phyloP scores from a whole-genome alignment of 2,113 vertebrate species.

The Romanogobio albipinnatus region DNA sequence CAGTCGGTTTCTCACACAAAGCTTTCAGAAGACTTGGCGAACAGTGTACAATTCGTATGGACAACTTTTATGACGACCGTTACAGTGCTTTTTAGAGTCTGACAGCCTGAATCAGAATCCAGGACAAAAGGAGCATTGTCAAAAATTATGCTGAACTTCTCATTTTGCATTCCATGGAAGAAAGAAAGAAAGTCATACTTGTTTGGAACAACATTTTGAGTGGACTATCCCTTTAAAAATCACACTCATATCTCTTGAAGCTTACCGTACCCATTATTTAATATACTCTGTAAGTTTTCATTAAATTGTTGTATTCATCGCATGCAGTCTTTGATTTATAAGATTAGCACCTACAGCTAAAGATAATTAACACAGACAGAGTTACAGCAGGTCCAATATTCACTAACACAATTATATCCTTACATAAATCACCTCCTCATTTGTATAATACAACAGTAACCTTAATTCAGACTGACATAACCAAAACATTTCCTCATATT shows the following conservation, averaged over 20 bases:
- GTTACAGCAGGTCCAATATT: conserved; percentile 47
- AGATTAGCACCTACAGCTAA: conserved; percentile 16
- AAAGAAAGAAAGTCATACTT: background rate
- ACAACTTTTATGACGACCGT: background rate
- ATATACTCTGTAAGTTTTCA: conserved; percentile 18
- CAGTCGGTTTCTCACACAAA: no score
- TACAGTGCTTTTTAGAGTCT: background rate
- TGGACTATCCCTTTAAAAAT: background rate
- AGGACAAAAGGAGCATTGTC: background rate
- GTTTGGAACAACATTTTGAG: background rate
- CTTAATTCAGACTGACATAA: conserved; percentile 37
- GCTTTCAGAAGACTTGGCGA: background rate
- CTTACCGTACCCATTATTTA: background rate
- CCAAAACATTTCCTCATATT: conserved; percentile 36
- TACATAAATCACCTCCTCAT: conserved; percentile 23
- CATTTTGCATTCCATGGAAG: background rate
- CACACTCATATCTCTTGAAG: conserved; percentile 5
- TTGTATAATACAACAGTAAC: conserved; percentile 19
- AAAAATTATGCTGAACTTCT: background rate
- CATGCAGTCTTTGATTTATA: conserved; percentile 17
- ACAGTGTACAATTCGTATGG: background rate
- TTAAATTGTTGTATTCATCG: conserved; percentile 39
- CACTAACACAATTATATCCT: conserved; percentile 43
- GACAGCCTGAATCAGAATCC: background rate
- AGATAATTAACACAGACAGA: conserved; percentile 39